A percentile compares a stretch with the other conserved stretches of the same genome.
These are phyloP conservation scores for Xylota segnis DNA, from an alignment of 2,888 invertebrate genomes.

Conservation along the genomic window DNA sequence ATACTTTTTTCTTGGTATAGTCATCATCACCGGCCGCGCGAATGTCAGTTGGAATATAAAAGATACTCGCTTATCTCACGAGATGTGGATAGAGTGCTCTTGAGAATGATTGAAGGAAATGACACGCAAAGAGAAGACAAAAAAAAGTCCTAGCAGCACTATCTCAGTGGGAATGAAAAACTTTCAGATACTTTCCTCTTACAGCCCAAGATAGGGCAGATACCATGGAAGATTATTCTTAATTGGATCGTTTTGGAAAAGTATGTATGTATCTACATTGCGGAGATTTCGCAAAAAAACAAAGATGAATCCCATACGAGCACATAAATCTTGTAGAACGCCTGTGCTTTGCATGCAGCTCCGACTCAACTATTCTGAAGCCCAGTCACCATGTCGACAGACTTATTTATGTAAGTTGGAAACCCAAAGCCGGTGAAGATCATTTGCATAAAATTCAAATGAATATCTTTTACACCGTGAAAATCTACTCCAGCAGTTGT, in stretches of 20 bases:
- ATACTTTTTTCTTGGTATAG: constrained; percentile 31
- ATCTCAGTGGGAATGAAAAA: neutral
- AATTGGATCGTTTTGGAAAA: constrained; percentile 47
- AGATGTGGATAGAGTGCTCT: constrained; percentile 25
- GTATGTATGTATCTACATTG: constrained; percentile 3
- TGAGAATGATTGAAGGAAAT: constrained; percentile 24
- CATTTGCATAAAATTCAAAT: constrained; percentile 73
- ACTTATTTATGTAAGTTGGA: constrained; percentile 48
- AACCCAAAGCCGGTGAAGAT: constrained; percentile 50
- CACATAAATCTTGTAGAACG: neutral
- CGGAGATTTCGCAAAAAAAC: neutral
- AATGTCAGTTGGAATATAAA: constrained; percentile 55
- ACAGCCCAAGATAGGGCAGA: constrained; percentile 17
- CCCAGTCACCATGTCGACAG: constrained; percentile 42
- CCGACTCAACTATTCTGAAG: constrained; percentile 4
- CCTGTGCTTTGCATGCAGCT: constrained; percentile 3
- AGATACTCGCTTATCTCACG: constrained; percentile 3
- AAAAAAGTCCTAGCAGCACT: constrained; percentile 7
- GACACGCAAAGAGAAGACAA: constrained; percentile 1
- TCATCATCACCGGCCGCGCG: constrained; percentile 38
- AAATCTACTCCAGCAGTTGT: constrained; percentile 53
- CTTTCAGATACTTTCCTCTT: constrained; percentile 27
- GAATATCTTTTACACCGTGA: constrained; percentile 70
- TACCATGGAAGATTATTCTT: constrained; percentile 18
- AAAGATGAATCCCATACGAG: neutral